Base-by-base conservation (phyloP, 2,888 invertebrate species). In the Autographa gamma region DNA sequence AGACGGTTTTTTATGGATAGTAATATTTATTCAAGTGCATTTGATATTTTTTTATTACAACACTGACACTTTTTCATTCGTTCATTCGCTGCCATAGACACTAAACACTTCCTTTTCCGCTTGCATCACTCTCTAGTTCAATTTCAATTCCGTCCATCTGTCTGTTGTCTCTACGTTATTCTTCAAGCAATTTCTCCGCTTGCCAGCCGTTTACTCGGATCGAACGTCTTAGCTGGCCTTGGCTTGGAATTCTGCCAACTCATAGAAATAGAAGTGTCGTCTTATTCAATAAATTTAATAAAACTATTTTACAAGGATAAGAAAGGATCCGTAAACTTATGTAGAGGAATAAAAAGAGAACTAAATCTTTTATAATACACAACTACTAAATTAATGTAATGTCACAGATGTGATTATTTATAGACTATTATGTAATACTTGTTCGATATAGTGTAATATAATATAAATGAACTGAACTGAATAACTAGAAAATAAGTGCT, bases 181-280 rank as follows among this genome's bases (percentile, higher is more conserved):
- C 87, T 85, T 80, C 80, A 76, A 82, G 81, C 79, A 81, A 81
- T 83, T 83, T 86, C 89, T 86, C 76, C 77, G 89, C 84, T 85
- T 63, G 88, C 82, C 81, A 85, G 89, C 86, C 88, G 90, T 86
- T 86, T 83, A 71, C 79, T 82, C 84, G 86, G 81, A 85, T 82
- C 79, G 84, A 82, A 83, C 86, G 85, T 78, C 81, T 62, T 79
- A 73, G 79, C 85, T 88, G 87, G 86, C 86, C 76, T 84, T 84
- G 79, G 84, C 81, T 83, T 88, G 86, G 84, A 85, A 85, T 76
- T 82, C 74, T 86, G 84, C 86, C 86, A 88, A 87, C 85, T 85
- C 78, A 87, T 80, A 74, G 72, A 81, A 80, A 81, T 83, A 71
- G 60, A 73, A 80, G 84, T 80, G 80, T 79, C 61, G 59, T 74